phyloP scores from a whole-genome alignment of 2,113 vertebrate species.

The Tiliqua scincoides region DNA sequence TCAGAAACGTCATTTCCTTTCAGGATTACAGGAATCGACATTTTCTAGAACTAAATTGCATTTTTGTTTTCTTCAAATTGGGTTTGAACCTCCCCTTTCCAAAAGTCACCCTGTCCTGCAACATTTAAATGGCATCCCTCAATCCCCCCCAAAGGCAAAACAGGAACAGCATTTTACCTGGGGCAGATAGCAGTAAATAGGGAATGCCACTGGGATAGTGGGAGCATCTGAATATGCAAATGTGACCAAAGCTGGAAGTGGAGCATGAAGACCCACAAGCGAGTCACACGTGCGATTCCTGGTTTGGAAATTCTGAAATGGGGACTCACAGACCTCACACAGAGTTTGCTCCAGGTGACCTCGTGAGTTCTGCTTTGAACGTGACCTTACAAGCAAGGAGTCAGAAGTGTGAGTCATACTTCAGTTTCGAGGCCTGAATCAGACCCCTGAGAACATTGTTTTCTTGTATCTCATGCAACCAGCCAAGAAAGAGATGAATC shows the following conservation, averaged over 20 bases:
- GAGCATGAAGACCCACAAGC: neutral
- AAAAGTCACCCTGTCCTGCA: too few species aligned
- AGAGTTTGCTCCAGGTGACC: neutral
- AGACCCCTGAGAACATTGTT: neutral
- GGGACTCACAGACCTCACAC: neutral
- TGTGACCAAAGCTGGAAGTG: neutral
- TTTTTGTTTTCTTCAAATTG: too few species aligned
- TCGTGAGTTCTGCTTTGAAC: neutral
- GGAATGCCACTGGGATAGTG: neutral
- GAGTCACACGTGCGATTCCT: neutral
- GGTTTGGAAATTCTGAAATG: neutral
- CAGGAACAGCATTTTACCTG: neutral
- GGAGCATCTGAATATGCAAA: neutral
- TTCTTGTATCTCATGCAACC: neutral
- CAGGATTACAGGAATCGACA: too few species aligned
- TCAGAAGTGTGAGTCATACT: neutral
- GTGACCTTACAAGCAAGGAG: neutral
- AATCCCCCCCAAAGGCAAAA: too few species aligned
- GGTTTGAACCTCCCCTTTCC: too few species aligned
- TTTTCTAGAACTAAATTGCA: too few species aligned
- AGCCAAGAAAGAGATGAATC: neutral
- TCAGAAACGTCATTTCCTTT: too few species aligned
- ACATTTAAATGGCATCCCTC: too few species aligned
- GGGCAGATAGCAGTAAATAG: neutral
- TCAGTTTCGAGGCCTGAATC: neutral